These are phyloP conservation scores for Rotaria magnacalcarata DNA, from an alignment of 2,888 invertebrate species.

Conservation along the genomic window DNA sequence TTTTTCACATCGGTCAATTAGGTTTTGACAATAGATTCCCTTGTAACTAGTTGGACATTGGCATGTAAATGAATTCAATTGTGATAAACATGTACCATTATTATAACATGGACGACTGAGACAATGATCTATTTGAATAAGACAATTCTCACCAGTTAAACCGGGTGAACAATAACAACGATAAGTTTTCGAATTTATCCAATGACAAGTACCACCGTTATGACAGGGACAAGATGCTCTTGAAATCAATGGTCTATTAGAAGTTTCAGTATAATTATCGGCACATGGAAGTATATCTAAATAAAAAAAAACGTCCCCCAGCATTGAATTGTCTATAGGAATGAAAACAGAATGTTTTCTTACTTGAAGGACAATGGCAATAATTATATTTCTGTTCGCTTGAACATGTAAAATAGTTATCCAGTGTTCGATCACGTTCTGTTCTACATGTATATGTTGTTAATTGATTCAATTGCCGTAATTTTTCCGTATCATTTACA, in stretches of 20 bases:
- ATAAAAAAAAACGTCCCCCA: background rate
- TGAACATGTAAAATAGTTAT: background rate
- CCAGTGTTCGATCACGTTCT: background rate
- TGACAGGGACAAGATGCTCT: background rate
- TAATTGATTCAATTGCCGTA: background rate
- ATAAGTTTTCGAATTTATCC: background rate
- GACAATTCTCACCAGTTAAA: background rate
- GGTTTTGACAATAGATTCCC: constrained; percentile 15
- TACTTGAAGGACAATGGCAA: constrained; percentile 29
- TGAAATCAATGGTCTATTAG: background rate
- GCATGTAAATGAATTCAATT: constrained; percentile 2
- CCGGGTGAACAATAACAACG: constrained; percentile 19
- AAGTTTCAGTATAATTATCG: background rate
- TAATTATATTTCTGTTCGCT: background rate
- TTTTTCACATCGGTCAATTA: constrained; percentile 2
- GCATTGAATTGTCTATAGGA: too few species aligned
- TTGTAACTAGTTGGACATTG: background rate
- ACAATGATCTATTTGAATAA: background rate
- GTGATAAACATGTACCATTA: background rate
- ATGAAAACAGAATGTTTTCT: background rate
- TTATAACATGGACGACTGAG: background rate
- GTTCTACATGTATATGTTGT: background rate
- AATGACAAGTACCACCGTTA: background rate
- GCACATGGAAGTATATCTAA: background rate
- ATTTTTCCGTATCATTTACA: constrained; percentile 23